phyloP scores from a whole-genome alignment of 2,888 invertebrate species.

The Hyposoter didymator region DNA sequence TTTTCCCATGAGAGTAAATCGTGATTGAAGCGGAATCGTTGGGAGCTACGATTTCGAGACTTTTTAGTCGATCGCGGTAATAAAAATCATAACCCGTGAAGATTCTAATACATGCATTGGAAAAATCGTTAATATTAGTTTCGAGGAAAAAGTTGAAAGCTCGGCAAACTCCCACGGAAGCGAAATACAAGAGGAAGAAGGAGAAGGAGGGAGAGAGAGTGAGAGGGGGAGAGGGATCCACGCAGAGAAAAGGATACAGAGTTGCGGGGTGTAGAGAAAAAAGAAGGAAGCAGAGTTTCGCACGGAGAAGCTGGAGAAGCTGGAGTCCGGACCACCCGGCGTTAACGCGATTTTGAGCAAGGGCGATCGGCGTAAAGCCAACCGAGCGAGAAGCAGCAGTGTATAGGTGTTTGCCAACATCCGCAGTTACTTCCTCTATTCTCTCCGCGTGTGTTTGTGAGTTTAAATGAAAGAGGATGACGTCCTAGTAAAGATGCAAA shows the following conservation, averaged over 20 bases:
- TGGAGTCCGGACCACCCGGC: constrained; percentile 60
- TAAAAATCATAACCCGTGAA: constrained; percentile 43
- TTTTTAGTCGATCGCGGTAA: constrained; percentile 13
- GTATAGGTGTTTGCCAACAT: constrained; percentile 41
- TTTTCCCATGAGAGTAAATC: constrained; percentile 7
- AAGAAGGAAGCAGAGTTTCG: constrained; percentile 40
- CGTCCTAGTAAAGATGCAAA: not conserved
- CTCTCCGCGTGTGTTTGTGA: constrained; percentile 33
- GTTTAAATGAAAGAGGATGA: constrained; percentile 16
- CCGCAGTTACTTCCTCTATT: constrained; percentile 20
- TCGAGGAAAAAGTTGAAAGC: constrained; percentile 30
- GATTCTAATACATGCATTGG: constrained; percentile 44
- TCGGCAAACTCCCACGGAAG: constrained; percentile 63
- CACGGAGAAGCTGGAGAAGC: constrained; percentile 53
- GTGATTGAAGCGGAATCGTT: constrained; percentile 20
- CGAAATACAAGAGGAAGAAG: not conserved
- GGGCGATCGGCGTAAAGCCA: constrained; percentile 46
- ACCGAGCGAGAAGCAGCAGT: constrained; percentile 44
- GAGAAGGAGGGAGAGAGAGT: not conserved
- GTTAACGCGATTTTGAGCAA: constrained; percentile 68
- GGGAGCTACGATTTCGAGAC: not conserved
- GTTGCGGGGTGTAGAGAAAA: not conserved
- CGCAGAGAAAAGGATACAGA: constrained; percentile 10
- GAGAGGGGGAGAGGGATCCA: constrained; percentile 4
- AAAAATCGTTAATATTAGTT: constrained; percentile 48